phyloP scores from a whole-genome alignment of 2,113 vertebrate species.

The Himantopus leucocephalus region DNA sequence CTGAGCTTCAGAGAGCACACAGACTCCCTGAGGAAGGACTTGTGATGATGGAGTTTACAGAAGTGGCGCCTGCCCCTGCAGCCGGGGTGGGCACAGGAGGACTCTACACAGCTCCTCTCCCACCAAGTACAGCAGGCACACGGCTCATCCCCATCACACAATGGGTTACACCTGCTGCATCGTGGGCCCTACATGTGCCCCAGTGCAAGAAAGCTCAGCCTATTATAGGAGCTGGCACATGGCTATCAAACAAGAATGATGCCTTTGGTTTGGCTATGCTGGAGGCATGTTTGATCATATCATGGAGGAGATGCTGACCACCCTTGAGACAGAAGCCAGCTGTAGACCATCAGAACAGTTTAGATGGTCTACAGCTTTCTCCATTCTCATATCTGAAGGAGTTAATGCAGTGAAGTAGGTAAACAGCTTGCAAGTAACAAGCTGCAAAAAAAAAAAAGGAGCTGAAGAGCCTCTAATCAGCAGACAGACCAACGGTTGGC shows the following conservation, averaged over 20 bases:
- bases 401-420: neutral
- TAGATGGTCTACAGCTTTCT: neutral
- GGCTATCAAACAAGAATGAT: neutral
- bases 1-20: neutral
- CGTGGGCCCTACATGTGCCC: too few species aligned
- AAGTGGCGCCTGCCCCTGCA: neutral
- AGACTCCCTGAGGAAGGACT: neutral
- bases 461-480: neutral
- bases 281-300: neutral
- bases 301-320: neutral
- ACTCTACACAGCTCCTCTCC: neutral
- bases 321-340: neutral
- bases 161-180: neutral
- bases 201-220: neutral
- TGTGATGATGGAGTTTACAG: neutral
- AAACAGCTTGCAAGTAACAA: neutral
- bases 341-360: neutral
- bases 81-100: neutral
- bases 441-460: neutral
- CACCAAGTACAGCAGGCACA: neutral
- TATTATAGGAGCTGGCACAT: neutral
- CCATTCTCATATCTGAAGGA: neutral
- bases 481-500: neutral
- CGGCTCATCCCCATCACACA: fast-evolving
- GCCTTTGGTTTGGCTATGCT: neutral